Evolutionary conservation across 2,113 vertebrate genomes (phyloP).

Genomic region (Trichechus manatus): DNA sequence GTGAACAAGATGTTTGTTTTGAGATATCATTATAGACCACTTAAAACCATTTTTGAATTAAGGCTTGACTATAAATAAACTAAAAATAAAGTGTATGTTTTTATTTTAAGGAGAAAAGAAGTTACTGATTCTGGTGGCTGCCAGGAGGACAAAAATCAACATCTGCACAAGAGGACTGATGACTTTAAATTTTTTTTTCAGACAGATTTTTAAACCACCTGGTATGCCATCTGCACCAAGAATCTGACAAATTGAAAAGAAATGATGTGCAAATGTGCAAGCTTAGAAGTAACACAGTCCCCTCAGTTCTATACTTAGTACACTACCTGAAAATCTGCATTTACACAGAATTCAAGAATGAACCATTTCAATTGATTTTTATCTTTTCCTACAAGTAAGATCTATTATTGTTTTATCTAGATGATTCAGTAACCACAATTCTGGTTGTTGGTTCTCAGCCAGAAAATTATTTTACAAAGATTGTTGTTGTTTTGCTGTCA

Average conservation of each 20-base stretch:
- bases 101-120: conserved; percentile 20
- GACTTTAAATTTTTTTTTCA: conserved; percentile 33
- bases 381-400: background rate
- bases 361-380: background rate
- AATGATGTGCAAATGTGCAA: background rate
- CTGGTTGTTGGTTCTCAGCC: background rate
- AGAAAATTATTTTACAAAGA: background rate
- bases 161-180: conserved; percentile 44
- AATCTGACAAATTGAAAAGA: background rate
- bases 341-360: conserved; percentile 16
- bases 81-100: conserved; percentile 38
- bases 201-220: conserved; percentile 60
- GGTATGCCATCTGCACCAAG: conserved; percentile 54
- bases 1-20: conserved; percentile 42
- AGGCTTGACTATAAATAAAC: conserved; percentile 27
- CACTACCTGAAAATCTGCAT: background rate
- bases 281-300: conserved; percentile 33
- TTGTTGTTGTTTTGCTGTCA: background rate
- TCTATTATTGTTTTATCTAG: conserved; percentile 18
- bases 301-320: background rate
- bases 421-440: conserved; percentile 1
- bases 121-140: conserved; percentile 32
- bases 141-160: conserved; percentile 54
- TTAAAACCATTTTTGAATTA: conserved; percentile 40
- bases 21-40: conserved; percentile 26